Percentiles rank a stretch among this genome's conserved stretches.
Evolutionary conservation across 2,797 vertebrate species (phyloP).

Genomic region (Syngnathus acus): DNA sequence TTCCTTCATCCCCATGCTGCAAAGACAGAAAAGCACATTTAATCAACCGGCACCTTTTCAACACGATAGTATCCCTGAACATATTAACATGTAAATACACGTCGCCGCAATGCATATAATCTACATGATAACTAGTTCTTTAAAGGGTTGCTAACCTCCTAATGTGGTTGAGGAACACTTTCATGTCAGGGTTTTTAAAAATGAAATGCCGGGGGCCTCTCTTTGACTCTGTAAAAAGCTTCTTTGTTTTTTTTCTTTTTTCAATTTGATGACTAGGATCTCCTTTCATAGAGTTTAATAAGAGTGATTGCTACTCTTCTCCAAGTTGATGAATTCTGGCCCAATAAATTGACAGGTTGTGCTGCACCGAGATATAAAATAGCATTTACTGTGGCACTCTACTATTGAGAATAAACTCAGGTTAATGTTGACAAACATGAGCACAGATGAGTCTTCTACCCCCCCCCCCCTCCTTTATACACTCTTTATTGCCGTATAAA

Average conservation of each 20-base stretch:
- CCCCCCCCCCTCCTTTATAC: constrained; percentile 38
- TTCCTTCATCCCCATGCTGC: constrained; percentile 61
- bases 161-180: constrained; percentile 69
- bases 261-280: constrained; percentile 64
- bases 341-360: constrained; percentile 58
- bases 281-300: constrained; percentile 65
- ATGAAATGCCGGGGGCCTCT: constrained; percentile 64
- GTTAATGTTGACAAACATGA: constrained; percentile 64
- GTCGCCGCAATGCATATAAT: constrained; percentile 71
- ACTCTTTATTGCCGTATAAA: constrained; percentile 50
- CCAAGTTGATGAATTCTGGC: constrained; percentile 54
- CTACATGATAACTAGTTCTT: constrained; percentile 74
- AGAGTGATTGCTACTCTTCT: constrained; percentile 61
- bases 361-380: constrained; percentile 31
- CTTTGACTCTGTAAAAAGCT: constrained; percentile 37
- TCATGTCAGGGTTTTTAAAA: constrained; percentile 73
- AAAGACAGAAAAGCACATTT: constrained; percentile 57
- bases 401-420: constrained; percentile 52
- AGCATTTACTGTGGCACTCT: constrained; percentile 50
- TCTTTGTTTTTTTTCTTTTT: constrained; percentile 32
- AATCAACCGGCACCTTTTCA: constrained; percentile 66
- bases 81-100: constrained; percentile 79
- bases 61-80: constrained; percentile 57
- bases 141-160: constrained; percentile 59
- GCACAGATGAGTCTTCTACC: constrained; percentile 60